Conservation (phyloP, 2,888 invertebrate species). For the Nephrotoma flavescens region DNA sequence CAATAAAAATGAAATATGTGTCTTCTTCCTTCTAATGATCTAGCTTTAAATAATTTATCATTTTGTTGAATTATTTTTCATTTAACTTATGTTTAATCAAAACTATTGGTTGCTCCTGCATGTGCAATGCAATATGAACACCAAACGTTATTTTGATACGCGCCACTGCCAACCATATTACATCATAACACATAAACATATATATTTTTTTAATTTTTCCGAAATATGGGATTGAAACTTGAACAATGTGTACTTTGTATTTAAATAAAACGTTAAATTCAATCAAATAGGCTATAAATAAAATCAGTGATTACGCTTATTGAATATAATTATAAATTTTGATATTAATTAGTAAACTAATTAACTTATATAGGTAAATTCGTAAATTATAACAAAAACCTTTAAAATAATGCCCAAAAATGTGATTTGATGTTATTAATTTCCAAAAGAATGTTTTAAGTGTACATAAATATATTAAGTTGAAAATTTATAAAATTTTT, state of each 20-base stretch:
- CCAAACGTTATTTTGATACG: not conserved
- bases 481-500: not conserved
- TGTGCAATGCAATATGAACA: not conserved
- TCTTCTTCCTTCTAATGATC: not conserved
- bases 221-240: not conserved
- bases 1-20: not conserved
- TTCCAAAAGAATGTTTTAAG: not conserved
- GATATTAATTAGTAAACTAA: not conserved
- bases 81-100: not conserved
- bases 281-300: conserved; percentile 1
- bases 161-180: not conserved
- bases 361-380: not conserved
- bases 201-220: not conserved
- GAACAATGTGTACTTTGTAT: not conserved
- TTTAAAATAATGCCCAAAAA: not conserved
- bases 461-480: not conserved
- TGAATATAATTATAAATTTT: not conserved
- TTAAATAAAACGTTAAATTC: not conserved
- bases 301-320: conserved; percentile 3
- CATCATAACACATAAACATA: not conserved
- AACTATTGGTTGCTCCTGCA: not conserved
- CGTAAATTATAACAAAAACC: not conserved
- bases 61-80: not conserved
- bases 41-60: no score
- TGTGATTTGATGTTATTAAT: not conserved